phyloP scores from a whole-genome alignment of 2,888 invertebrate species.

The Morpho deidamia region DNA sequence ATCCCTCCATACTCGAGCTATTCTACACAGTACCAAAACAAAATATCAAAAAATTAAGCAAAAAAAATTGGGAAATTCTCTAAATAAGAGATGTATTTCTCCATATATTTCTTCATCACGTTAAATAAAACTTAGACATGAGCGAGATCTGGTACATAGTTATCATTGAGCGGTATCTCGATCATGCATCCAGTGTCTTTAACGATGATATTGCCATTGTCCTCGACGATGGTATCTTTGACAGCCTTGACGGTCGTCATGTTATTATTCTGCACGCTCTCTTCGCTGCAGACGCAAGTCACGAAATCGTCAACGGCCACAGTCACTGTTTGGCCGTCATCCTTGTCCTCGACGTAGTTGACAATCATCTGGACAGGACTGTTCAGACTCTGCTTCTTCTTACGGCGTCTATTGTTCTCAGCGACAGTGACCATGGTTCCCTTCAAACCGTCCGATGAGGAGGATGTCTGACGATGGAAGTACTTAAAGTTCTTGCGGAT shows the following conservation, averaged over 20 bases:
- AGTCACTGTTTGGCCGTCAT: constrained; percentile 29
- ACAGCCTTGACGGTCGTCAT: constrained; percentile 20
- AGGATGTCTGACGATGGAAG: constrained; percentile 49
- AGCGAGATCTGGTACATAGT: constrained; percentile 38
- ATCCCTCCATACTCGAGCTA: no score
- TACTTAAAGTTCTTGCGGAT: constrained; percentile 40
- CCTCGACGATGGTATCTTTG: constrained; percentile 42
- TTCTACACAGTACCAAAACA: no score
- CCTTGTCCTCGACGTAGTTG: constrained; percentile 30
- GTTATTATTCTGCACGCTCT: constrained; percentile 41
- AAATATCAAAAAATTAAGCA: no score
- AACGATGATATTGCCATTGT: constrained; percentile 49
- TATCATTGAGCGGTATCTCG: constrained; percentile 30
- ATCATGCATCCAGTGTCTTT: constrained; percentile 23
- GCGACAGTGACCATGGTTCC: constrained; percentile 13
- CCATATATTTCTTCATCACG: not conserved
- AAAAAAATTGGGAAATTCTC: no score
- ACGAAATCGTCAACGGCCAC: constrained; percentile 27
- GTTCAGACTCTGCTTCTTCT: constrained; percentile 31
- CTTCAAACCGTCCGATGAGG: constrained; percentile 54
- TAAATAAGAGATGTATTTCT: no score
- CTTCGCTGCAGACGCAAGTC: constrained; percentile 28
- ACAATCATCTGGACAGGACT: constrained; percentile 36
- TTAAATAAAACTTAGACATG: constrained; percentile 40
- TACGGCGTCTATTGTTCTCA: constrained; percentile 31